Evolutionary conservation across 2,797 vertebrate genomes (phyloP).

Genomic region (Notolabrus celidotus): DNA sequence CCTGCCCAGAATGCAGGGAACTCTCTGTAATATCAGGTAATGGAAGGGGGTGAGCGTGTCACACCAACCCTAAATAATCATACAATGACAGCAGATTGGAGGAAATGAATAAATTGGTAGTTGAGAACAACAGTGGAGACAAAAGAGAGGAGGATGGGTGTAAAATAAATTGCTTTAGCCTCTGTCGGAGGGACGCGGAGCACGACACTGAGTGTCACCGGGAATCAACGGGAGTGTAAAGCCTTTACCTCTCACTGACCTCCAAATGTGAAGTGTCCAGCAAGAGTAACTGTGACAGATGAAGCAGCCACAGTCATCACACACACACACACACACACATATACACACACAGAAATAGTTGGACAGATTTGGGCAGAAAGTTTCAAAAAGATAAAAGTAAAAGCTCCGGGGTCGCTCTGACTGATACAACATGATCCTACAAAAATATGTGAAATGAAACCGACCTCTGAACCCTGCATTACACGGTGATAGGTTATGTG

Average conservation of each 20-base stretch:
- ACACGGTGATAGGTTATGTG: neutral
- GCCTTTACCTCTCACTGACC: slow-evolving; percentile 69
- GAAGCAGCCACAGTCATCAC: slow-evolving; percentile 44
- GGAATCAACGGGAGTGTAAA: slow-evolving; percentile 60
- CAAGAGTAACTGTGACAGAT: slow-evolving; percentile 67
- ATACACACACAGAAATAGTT: slow-evolving; percentile 9
- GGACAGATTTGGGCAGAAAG: neutral
- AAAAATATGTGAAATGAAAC: neutral
- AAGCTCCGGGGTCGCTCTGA: slow-evolving; percentile 2
- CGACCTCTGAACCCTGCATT: neutral
- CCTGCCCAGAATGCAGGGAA: slow-evolving; percentile 19
- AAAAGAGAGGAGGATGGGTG: slow-evolving; percentile 34
- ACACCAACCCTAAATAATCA: slow-evolving; percentile 47
- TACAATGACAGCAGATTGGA: slow-evolving; percentile 43
- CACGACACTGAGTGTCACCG: slow-evolving; percentile 46
- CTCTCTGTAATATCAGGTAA: slow-evolving; percentile 28
- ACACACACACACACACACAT: slow-evolving; percentile 30
- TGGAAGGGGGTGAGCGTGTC: slow-evolving; percentile 49
- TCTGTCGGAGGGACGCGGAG: slow-evolving; percentile 51
- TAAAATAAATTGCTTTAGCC: slow-evolving; percentile 60
- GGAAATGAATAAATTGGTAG: slow-evolving; percentile 42
- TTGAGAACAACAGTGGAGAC: slow-evolving; percentile 39
- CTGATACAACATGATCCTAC: neutral
- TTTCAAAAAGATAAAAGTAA: slow-evolving; percentile 10
- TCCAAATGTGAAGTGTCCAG: slow-evolving; percentile 64